A percentile compares a stretch with the other conserved stretches of the same genome.
Conservation (phyloP, 2,797 vertebrate species). For the Epinephelus coioides region DNA sequence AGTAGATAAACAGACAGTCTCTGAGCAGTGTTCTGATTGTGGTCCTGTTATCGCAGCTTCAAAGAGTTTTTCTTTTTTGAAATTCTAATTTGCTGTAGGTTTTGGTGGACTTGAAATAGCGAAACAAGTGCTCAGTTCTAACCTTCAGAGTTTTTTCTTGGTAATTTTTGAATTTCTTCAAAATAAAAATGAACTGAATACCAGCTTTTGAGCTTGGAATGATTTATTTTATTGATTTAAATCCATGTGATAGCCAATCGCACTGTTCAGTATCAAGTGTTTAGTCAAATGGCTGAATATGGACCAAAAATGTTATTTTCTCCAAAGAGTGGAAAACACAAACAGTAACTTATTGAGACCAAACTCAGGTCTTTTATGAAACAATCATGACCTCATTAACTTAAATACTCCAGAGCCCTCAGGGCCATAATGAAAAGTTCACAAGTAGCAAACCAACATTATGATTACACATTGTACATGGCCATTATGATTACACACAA, state of each 20-base stretch:
- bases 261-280: too few species aligned
- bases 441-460: background rate
- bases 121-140: background rate
- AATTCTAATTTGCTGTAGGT: too few species aligned
- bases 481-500: constrained; percentile 4
- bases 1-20: background rate
- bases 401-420: background rate
- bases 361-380: background rate
- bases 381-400: background rate
- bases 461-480: background rate
- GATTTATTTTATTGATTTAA: constrained; percentile 13
- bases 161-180: background rate
- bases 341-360: background rate
- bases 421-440: background rate
- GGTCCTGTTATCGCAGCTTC: too few species aligned
- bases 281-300: background rate
- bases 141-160: background rate
- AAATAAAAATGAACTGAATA: background rate
- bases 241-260: background rate
- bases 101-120: too few species aligned
- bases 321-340: background rate
- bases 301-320: background rate
- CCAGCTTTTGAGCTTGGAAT: background rate
- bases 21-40: too few species aligned
- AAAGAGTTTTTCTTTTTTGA: too few species aligned